phyloP scores from a whole-genome alignment of 2,797 vertebrate genomes.

The Oryzias sinensis region DNA sequence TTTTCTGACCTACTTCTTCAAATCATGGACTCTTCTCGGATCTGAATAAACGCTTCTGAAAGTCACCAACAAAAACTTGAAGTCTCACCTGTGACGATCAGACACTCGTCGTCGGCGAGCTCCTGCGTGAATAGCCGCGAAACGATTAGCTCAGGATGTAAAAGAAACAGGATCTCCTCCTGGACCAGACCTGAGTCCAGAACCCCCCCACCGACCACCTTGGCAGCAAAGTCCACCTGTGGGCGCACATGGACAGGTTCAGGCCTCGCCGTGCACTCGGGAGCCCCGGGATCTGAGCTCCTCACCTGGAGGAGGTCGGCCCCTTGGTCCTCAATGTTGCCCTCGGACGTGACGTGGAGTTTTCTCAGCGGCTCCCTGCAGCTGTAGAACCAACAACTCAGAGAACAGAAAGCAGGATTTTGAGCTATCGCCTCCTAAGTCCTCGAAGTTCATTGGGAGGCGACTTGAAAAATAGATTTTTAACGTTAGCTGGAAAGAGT shows the following conservation, averaged over 20 bases:
- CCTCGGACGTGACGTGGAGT: slow-evolving; percentile 49
- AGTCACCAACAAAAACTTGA: no score
- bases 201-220: slow-evolving; percentile 71
- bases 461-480: no score
- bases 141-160: slow-evolving; percentile 77
- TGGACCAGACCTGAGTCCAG: slow-evolving; percentile 72
- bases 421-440: neutral
- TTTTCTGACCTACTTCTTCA: no score
- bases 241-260: neutral
- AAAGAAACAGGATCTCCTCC: slow-evolving; percentile 78
- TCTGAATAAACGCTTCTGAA: no score
- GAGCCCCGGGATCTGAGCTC: neutral
- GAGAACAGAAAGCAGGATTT: neutral
- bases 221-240: slow-evolving; percentile 76
- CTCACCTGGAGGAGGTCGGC: slow-evolving; percentile 73
- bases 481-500: no score
- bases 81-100: slow-evolving; percentile 66
- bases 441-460: no score
- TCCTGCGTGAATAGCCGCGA: slow-evolving; percentile 77
- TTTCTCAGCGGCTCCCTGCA: slow-evolving; percentile 30
- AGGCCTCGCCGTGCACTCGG: neutral
- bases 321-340: slow-evolving; percentile 67
- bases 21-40: neutral
- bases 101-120: slow-evolving; percentile 65
- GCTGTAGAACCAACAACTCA: slow-evolving; percentile 33